Evolutionary conservation across 64 coral and sea anemone species (phyloP), one percentile per base, ranked within the genome.

Genomic region (Pachyseris speciosa): DNA sequence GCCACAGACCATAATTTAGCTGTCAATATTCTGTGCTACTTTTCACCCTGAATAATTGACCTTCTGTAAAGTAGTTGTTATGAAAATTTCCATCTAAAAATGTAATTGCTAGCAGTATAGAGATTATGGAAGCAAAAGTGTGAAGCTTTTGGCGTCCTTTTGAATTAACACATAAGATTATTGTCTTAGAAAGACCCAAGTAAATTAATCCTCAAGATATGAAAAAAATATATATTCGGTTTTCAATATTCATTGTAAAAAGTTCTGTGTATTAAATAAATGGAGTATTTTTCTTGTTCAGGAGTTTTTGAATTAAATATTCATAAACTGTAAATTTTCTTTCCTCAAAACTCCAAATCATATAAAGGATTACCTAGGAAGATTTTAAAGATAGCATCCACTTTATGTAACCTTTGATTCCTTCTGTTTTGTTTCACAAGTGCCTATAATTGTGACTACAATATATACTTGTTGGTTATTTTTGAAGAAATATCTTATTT

Each of bases 71-170:
- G 39, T 49, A 27, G 41, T 81, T 81, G 48, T 81, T 37, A 57
- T 79, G 77, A 81, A 81, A 81, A 81, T 81, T 81, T 81, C 53
- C 20, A 61, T 81, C 51, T 81, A 37, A 81, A 81, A 81, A 81
- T 81, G 77, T 81, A 81, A 81, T 81, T 81, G 53, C 53, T 81
- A 61, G 20, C 53, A 39, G 77, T 39, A 63, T 53, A 61, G 55
- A 39, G 63, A 81, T 81, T 57, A 36, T 61, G 77, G 48, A 53
- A 63, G 50, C 51, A 61, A 61, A 81, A 37, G 34, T 38, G 22
- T 39, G 53, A 80, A 53, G 51, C n/a, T 81, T 40, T 61, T 30
- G 6, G 22, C 22, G 9, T 57, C 40, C 33, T 37, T 81, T 63
- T 81, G 53, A 81, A 81, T 81, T 4, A 53, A 57, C 29, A 29